Conservation (phyloP, 2,888 invertebrate genomes). For the Eustalomyia histrio region DNA sequence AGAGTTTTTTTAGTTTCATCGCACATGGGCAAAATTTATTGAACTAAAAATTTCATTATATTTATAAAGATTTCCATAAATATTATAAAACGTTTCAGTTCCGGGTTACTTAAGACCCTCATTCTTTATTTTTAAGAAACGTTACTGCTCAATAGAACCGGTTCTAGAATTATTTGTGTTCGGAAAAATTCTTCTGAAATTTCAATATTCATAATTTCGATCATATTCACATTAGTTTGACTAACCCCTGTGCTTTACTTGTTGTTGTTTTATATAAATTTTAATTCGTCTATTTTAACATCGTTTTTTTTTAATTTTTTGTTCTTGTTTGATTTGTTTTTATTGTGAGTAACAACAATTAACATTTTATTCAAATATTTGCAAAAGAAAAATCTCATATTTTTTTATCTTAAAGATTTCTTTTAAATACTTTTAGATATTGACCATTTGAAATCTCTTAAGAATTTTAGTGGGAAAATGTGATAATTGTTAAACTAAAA, state of each 20-base stretch:
- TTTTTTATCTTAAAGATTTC: background rate
- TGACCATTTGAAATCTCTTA: background rate
- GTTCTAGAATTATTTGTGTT: no score
- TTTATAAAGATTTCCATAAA: no score
- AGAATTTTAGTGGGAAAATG: background rate
- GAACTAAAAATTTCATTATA: no score
- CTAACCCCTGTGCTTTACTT: background rate
- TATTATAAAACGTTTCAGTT: no score
- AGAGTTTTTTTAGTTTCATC: no score
- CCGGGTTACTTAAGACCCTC: no score
- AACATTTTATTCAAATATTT: slow-evolving; percentile 1
- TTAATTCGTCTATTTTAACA: slow-evolving; percentile 23
- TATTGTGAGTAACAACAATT: slow-evolving; percentile 32
- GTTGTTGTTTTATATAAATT: slow-evolving; percentile 4
- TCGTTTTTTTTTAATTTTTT: background rate
- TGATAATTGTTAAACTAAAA: background rate
- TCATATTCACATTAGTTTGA: background rate
- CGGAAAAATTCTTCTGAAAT: no score
- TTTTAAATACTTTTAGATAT: background rate
- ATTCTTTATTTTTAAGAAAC: no score
- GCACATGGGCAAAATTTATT: no score
- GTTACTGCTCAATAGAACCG: no score
- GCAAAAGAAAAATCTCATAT: background rate
- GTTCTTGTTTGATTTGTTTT: background rate
- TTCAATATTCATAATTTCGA: no score